Base-by-base conservation (phyloP, 2,888 invertebrate species). In the Linhomoeus sp. region DNA sequence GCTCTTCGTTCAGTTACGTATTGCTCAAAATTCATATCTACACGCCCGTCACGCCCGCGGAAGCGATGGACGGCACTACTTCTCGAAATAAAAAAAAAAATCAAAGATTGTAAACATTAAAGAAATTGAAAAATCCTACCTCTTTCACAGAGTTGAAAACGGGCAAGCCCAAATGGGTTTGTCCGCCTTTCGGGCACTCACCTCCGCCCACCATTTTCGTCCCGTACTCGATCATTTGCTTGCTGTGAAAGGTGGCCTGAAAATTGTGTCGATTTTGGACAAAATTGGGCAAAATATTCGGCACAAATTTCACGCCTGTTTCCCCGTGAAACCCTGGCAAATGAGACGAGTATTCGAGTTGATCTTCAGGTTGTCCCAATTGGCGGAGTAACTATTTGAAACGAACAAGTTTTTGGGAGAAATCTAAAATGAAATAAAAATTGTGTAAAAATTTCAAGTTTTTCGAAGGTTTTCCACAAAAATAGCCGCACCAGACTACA, bases 281-380 rank as follows among this genome's bases (percentile, higher is more conserved):
- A 49, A 5, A 24, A 41, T 29, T 38, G 41, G 25, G 33, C 47
- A 42, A 37, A 49, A 46, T 49, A 55, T 5, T 3, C 22, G 5
- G 2, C 20, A 20, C 7, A 2, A 40, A 7, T 12, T 12, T 7
- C 40, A 14, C 9, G 20, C 57, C 55, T 51, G 57, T 70, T 90
- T 94, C 53, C 97, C 97, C 55, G 97, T 97, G 66, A 92, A 94
- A 17, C 94, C 94, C 72, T 97, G 92, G 60, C 85, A 85, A 57
- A 97, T 90, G 23, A 97, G 82, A 51, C 83, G 87, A 3, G 92
- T 86, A 49, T 86, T 77, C 53, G 75, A 75, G 52, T 75, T 79
- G 51, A 97, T 74, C 64, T 76, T 75, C 58, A 97, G 71, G 70
- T 92, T 87, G 60, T 75, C 75, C 53, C 92, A 74, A 35, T 87